Percentiles rank a stretch among this genome's conserved stretches.
phyloP scores from a whole-genome alignment of 2,888 invertebrate species.

The Eremobia ochroleuca region DNA sequence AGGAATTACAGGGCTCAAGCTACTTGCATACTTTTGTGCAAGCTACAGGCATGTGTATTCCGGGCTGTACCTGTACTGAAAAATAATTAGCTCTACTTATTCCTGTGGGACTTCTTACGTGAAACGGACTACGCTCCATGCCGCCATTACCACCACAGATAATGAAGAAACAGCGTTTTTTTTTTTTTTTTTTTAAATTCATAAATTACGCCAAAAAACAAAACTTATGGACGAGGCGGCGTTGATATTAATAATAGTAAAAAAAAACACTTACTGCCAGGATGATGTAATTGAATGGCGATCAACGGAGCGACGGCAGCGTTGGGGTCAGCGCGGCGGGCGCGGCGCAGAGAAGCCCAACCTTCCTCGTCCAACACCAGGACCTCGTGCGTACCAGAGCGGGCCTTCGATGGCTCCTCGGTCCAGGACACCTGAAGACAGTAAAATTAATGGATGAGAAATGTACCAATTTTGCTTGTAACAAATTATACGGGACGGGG shows the following conservation, averaged over 20 bases:
- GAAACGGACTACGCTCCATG: neutral
- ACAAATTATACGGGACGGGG: too few relatives aligned
- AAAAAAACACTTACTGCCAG: constrained; percentile 83
- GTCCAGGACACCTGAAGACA: constrained; percentile 97
- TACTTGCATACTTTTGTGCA: too few relatives aligned
- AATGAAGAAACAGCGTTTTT: neutral
- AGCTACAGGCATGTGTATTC: neutral
- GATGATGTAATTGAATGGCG: constrained; percentile 92
- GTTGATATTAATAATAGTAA: neutral
- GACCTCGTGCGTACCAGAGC: constrained; percentile 95
- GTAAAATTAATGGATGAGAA: neutral
- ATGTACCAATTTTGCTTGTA: neutral
- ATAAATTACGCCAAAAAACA: neutral
- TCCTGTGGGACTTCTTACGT: neutral
- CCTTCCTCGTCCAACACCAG: constrained; percentile 98
- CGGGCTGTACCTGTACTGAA: neutral
- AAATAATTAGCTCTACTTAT: neutral
- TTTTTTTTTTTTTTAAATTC: too few relatives aligned
- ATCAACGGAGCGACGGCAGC: constrained; percentile 92
- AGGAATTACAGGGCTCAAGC: neutral
- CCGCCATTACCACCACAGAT: neutral
- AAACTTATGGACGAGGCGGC: neutral
- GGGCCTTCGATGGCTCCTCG: constrained; percentile 95
- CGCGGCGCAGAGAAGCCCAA: constrained; percentile 96
- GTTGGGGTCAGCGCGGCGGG: constrained; percentile 93